These are phyloP conservation scores for Cyprinodon brontotheroides DNA, from an alignment of 2,113 vertebrate genomes.

Conservation along the genomic window DNA sequence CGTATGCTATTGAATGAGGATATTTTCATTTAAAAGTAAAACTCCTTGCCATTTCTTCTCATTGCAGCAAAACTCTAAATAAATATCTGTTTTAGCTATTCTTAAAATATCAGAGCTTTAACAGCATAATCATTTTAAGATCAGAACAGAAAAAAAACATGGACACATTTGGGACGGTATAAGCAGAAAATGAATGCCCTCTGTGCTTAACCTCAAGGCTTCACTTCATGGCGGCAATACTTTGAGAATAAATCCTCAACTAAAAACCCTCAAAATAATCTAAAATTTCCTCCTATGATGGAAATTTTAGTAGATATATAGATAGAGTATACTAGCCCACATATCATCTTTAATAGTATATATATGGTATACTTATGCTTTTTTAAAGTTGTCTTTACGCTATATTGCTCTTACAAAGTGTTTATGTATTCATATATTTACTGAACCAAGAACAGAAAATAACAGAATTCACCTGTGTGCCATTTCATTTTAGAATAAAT, in stretches of 20 bases:
- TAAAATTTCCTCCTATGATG: too few species aligned
- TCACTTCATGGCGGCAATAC: slow-evolving; percentile 5
- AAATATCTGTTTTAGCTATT: neutral
- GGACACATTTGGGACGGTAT: slow-evolving; percentile 7
- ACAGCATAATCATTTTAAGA: neutral
- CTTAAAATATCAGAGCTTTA: neutral
- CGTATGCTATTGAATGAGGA: too few species aligned
- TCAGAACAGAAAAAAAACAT: neutral
- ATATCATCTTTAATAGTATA: too few species aligned
- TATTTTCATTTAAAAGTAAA: too few species aligned
- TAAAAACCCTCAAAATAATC: slow-evolving; percentile 26
- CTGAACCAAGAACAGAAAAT: too few species aligned
- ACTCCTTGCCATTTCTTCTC: neutral
- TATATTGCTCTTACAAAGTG: neutral
- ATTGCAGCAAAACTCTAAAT: neutral
- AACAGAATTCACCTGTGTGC: neutral
- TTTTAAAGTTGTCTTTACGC: neutral
- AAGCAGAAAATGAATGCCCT: slow-evolving; percentile 18
- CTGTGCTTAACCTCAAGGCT: slow-evolving; percentile 9
- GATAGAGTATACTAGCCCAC: neutral
- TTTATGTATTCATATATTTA: neutral
- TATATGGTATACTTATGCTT: neutral
- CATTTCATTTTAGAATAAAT: neutral
- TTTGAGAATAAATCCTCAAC: slow-evolving; percentile 26
- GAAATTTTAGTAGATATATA: neutral